These are phyloP conservation scores for Mythimna loreyi DNA, from an alignment of 2,888 invertebrate genomes.

Conservation along the genomic window DNA sequence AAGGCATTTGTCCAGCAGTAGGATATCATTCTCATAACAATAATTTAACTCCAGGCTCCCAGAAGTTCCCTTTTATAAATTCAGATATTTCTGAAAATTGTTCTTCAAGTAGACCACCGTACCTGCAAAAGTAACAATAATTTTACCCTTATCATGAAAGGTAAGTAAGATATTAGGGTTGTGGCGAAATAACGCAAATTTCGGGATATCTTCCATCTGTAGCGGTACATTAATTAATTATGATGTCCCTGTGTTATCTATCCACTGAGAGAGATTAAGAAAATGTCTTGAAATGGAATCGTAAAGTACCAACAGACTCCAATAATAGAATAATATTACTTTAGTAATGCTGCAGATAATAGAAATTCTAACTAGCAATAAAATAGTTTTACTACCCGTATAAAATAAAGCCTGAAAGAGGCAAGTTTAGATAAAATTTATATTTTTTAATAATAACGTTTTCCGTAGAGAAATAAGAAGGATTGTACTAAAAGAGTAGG, in stretches of 20 bases:
- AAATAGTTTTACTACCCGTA: background rate
- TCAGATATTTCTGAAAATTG: background rate
- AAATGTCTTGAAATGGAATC: conserved; percentile 18
- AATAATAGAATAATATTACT: background rate
- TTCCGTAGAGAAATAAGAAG: too few species aligned
- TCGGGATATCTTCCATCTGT: conserved; percentile 30
- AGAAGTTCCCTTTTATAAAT: background rate
- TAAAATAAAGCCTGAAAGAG: background rate
- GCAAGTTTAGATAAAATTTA: background rate
- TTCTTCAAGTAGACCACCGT: conserved; percentile 4
- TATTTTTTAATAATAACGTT: too few species aligned
- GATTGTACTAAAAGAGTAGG: too few species aligned
- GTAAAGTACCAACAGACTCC: background rate
- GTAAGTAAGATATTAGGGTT: conserved; percentile 27
- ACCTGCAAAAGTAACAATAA: conserved; percentile 24
- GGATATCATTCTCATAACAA: too few species aligned
- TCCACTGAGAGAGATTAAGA: conserved; percentile 5
- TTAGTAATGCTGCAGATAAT: background rate
- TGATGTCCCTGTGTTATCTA: conserved; percentile 26
- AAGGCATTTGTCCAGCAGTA: too few species aligned
- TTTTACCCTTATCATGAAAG: conserved; percentile 41
- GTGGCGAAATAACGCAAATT: conserved; percentile 36
- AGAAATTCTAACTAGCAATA: background rate
- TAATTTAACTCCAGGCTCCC: too few species aligned
- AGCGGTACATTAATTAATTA: conserved; percentile 30